These are phyloP conservation scores for Heliopora coerulea DNA, from an alignment of 92 coral and sea anemone species.

Conservation along the genomic window DNA sequence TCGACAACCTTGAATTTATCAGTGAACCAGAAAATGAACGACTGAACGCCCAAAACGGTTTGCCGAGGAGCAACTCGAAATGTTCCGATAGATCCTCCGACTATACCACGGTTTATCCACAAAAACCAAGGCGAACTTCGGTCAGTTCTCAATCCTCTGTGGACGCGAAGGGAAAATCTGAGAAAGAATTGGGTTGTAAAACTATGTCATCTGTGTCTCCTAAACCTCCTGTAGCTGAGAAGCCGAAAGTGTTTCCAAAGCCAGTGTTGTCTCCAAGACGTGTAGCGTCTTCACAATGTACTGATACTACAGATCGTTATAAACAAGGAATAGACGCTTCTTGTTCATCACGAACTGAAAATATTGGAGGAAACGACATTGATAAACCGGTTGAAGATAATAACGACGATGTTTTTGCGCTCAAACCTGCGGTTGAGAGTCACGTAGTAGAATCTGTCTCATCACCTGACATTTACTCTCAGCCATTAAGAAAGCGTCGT, in stretches of 20 bases:
- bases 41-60: neutral
- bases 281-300: neutral
- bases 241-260: constrained; percentile 20
- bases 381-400: neutral
- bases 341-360: neutral
- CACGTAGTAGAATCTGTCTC: neutral
- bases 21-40: neutral
- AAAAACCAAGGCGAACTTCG: neutral
- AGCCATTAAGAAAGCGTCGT: constrained; percentile 25
- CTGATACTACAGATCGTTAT: neutral
- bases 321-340: neutral
- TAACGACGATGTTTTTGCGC: constrained; percentile 2
- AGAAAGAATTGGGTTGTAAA: too few relatives aligned
- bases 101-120: neutral
- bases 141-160: neutral
- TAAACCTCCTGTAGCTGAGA: constrained; percentile 13
- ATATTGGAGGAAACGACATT: neutral
- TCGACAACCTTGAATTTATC: constrained; percentile 1
- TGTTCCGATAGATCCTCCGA: neutral
- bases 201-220: constrained; percentile 1
- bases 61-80: neutral
- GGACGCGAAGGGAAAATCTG: neutral
- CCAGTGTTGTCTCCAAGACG: constrained; percentile 28
- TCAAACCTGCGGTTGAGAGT: neutral
- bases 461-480: constrained; percentile 1